Base-by-base conservation (phyloP, 2,888 invertebrate genomes). In the Melinaea marsaeus region DNA sequence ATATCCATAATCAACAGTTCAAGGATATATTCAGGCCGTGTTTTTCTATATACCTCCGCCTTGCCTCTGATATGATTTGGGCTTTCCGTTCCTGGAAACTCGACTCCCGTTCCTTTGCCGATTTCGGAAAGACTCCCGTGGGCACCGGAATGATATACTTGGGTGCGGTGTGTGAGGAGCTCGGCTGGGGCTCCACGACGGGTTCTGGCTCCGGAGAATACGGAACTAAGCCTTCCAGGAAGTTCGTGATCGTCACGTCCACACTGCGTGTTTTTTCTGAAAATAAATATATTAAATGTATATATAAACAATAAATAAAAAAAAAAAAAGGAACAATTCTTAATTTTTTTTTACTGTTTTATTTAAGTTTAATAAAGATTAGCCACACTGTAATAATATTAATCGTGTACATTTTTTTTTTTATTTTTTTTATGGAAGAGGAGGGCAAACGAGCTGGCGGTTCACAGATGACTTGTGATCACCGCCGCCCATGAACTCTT, bases 231-330 rank as follows among this genome's bases (percentile, higher is more conserved):
- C 95, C 95, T 77, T 96, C 96, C 58, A 96, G 88, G 78, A 96
- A 94, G 83, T 96, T 96, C 33, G 95, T 94, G 69, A 96, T 95
- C 2, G 96, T 96, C 62, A 93, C 89, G 80, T 96, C 96, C 58
- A 96, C 94, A 82, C 94, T 95, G 74, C 93, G 92, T 2, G 96
- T 95, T 78, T 90, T 88, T 58, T 92, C 95, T 95, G 84, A 0
- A 70, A 73, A 48, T 22, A 22, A 22, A 22, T 22, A 22, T 22
- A 48, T 48, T 4, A 48, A 48, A 13, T 5, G 3, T 7, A 9
- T 45, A 9, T 55, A 13, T 48, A 46, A 46, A 58, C 37, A 59
- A 22, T 37, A 22, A 22, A 22, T 22, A 1, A 22, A 22, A 22
- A 0, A 22, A 22, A 22, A 22, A 22, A 1, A 22, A 22, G 22